Base-by-base conservation (phyloP, 2,113 vertebrate species). In the Chamaetylas fuelleborni region DNA sequence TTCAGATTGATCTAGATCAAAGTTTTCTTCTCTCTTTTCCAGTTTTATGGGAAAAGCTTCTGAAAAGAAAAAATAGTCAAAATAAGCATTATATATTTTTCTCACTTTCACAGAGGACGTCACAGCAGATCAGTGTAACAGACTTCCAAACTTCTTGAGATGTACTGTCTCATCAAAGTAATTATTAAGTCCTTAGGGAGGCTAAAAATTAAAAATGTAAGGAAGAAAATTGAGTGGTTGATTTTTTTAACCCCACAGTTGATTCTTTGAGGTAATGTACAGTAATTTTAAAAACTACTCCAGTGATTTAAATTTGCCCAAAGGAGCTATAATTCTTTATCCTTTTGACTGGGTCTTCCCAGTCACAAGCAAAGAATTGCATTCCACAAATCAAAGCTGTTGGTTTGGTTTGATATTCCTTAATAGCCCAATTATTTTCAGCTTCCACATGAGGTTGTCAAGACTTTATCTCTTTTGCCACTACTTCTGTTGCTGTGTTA, bases 401-500 rank as follows among this genome's bases (percentile, higher is more conserved):
- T 83, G 9, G 7, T 92, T 83, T 67, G 15, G 5, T 5, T 57
- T 73, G 24, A 65, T 11, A 43, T 38, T 19, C 40, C 19, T 45
- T 88, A 48, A 48, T 1, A 70, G 20, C 38, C 51, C 14, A 4
- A 2, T 62, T 61, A 84, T 81, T 91, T 74, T 47, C 65, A 66
- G 38, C 43, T 85, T 62, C 12, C 20, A 8, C 13, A 22, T 13
- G 12, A 47, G 12, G 14, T 65, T 78, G 16, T 72, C 58, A 60
- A 73, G 47, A 24, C 8, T 51, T 1, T 14, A 1, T n/a, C 14
- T 43, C 19, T 86, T 62, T 77, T 70, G n/a, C 38, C 28, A 20
- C 29, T n/a, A 1, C 33, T 66, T 31, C 38, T 87, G 34, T 43
- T 82, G 24, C 14, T 0, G 0, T 20, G 19, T 62, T 64, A 26